Percentiles rank a stretch among this genome's conserved stretches.
Conservation (phyloP, 2,797 vertebrate species). For the Halcyon badia region DNA sequence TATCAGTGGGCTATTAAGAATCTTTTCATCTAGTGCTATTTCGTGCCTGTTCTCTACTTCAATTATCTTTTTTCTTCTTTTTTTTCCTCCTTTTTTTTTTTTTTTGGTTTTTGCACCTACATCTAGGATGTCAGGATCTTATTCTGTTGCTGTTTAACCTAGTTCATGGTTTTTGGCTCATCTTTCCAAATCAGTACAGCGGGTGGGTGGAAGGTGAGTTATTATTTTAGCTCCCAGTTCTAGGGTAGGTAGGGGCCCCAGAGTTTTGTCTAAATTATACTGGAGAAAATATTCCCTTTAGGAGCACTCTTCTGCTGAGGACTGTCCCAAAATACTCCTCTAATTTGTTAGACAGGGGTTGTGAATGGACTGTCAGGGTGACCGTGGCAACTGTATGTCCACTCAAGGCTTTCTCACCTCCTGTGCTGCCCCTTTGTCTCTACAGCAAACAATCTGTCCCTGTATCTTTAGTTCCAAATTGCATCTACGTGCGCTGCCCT, state of each 20-base stretch:
- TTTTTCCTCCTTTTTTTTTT: background rate
- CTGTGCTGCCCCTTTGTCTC: background rate
- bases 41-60: background rate
- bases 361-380: background rate
- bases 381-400: background rate
- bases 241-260: constrained; percentile 66
- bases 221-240: constrained; percentile 68
- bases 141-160: constrained; percentile 39
- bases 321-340: constrained; percentile 32
- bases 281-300: constrained; percentile 15
- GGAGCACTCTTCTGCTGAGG: constrained; percentile 4
- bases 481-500: background rate
- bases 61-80: background rate
- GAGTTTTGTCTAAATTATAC: constrained; percentile 62
- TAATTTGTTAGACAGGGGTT: background rate
- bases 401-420: background rate
- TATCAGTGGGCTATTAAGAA: background rate
- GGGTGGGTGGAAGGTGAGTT: constrained; percentile 43
- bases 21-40: background rate
- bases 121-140: constrained; percentile 12
- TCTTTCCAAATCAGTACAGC: constrained; percentile 6
- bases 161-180: constrained; percentile 34
- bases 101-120: constrained; percentile 8
- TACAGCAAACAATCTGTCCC: background rate
- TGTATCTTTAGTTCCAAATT: background rate